These are phyloP conservation scores for Aphelinus certus DNA, from an alignment of 1,140 invertebrate species.

Conservation along the genomic window DNA sequence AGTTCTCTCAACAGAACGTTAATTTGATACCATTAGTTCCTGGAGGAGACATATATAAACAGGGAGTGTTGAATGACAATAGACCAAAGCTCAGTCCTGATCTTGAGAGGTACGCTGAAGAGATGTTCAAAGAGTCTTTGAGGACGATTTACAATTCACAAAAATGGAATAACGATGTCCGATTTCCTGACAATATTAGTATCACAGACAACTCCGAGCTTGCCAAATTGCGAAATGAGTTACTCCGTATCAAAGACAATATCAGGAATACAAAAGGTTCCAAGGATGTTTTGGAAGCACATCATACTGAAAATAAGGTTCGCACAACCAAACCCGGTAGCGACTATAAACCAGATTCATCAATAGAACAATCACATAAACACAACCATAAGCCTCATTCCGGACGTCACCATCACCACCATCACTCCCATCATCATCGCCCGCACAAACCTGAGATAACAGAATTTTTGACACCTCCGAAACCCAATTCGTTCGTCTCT, in stretches of 20 bases:
- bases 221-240: constrained; percentile 53
- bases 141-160: constrained; percentile 63
- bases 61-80: constrained; percentile 41
- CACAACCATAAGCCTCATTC: constrained; percentile 46
- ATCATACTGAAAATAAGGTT: constrained; percentile 58
- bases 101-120: constrained; percentile 59
- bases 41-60: constrained; percentile 59
- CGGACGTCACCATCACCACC: constrained; percentile 40
- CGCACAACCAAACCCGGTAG: constrained; percentile 39
- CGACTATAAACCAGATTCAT: constrained; percentile 46
- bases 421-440: constrained; percentile 41
- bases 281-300: constrained; percentile 55
- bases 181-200: constrained; percentile 44
- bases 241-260: constrained; percentile 51
- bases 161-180: constrained; percentile 62
- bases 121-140: constrained; percentile 63
- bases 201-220: constrained; percentile 48
- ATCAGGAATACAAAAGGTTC: constrained; percentile 44
- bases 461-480: constrained; percentile 59
- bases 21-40: constrained; percentile 57
- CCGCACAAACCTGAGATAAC: constrained; percentile 46
- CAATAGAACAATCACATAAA: constrained; percentile 57
- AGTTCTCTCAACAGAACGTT: constrained; percentile 51
- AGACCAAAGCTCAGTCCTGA: constrained; percentile 58
- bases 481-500: constrained; percentile 49